A percentile compares a stretch with the other conserved stretches of the same genome.
These are phyloP conservation scores for Pammene fasciana DNA, from an alignment of 2,888 invertebrate species.

Conservation along the genomic window DNA sequence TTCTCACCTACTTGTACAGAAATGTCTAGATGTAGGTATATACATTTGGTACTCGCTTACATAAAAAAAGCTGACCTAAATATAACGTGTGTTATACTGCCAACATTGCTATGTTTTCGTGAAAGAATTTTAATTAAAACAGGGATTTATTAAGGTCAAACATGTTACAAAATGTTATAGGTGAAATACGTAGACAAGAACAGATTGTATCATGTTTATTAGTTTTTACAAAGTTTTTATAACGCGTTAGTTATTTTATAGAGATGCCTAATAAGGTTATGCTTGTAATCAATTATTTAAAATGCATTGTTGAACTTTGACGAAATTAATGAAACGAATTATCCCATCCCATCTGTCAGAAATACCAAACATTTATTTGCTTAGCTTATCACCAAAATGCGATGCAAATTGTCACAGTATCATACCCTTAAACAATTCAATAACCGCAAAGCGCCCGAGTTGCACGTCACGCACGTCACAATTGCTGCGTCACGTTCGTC, in stretches of 20 bases:
- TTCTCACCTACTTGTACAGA: no score
- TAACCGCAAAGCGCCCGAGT: slow-evolving; percentile 22
- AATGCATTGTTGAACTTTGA: no score
- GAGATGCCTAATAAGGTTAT: not conserved
- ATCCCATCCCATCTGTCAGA: slow-evolving; percentile 4
- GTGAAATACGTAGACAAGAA: not conserved
- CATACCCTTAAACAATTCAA: slow-evolving; percentile 40
- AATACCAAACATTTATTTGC: slow-evolving; percentile 11
- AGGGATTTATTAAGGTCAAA: slow-evolving; percentile 14
- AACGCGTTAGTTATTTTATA: no score
- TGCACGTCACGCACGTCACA: slow-evolving; percentile 32
- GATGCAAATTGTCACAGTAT: slow-evolving; percentile 37
- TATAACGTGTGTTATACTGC: slow-evolving; percentile 8
- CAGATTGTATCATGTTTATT: not conserved
- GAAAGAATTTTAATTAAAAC: slow-evolving; percentile 26
- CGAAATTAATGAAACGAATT: no score
- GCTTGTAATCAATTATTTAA: not conserved
- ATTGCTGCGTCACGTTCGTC: slow-evolving; percentile 36
- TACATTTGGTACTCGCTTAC: slow-evolving; percentile 8
- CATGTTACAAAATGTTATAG: slow-evolving; percentile 15
- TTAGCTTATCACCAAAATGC: slow-evolving; percentile 26
- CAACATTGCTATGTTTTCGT: slow-evolving; percentile 13
- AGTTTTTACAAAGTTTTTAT: no score
- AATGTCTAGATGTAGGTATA: no score
- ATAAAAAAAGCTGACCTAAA: slow-evolving; percentile 1